Evolutionary conservation across 92 coral and sea anemone genomes (phyloP).

Genomic region (Diadumene lineata): DNA sequence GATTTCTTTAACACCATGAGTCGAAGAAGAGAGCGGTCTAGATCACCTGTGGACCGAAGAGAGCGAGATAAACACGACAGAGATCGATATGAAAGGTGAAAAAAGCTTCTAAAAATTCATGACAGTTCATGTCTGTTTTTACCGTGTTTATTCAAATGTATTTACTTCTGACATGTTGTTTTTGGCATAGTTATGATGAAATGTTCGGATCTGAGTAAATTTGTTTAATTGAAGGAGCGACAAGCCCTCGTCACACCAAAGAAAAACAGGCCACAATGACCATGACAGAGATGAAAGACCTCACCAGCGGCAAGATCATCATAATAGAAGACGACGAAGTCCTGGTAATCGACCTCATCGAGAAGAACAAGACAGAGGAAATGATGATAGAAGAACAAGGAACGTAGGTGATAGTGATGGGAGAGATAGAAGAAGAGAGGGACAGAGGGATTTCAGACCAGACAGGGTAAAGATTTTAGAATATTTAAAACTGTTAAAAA

Average conservation of each 20-base stretch:
- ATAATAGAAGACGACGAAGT: not conserved
- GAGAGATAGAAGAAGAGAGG: not conserved
- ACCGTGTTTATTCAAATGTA: too few relatives aligned
- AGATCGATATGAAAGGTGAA: not conserved
- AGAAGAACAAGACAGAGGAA: not conserved
- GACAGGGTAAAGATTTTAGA: slow-evolving; percentile 11
- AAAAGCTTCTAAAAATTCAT: slow-evolving; percentile 2
- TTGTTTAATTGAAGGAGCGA: not conserved
- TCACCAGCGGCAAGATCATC: slow-evolving; percentile 6
- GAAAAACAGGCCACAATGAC: not conserved
- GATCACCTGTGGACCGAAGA: slow-evolving; percentile 21
- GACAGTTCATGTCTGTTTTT: not conserved
- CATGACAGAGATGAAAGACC: slow-evolving; percentile 2
- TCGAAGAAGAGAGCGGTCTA: slow-evolving; percentile 37
- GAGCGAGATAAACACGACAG: slow-evolving; percentile 13
- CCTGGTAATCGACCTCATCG: not conserved
- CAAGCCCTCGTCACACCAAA: not conserved
- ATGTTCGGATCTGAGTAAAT: not conserved
- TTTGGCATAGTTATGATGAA: too few relatives aligned
- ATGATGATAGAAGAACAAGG: slow-evolving; percentile 5
- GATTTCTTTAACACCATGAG: not conserved
- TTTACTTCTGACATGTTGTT: too few relatives aligned
- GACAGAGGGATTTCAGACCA: not conserved
- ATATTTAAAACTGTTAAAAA: not conserved
- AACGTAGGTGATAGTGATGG: not conserved